Conservation (phyloP, 2,888 invertebrate genomes). For the Chesias legatella region DNA sequence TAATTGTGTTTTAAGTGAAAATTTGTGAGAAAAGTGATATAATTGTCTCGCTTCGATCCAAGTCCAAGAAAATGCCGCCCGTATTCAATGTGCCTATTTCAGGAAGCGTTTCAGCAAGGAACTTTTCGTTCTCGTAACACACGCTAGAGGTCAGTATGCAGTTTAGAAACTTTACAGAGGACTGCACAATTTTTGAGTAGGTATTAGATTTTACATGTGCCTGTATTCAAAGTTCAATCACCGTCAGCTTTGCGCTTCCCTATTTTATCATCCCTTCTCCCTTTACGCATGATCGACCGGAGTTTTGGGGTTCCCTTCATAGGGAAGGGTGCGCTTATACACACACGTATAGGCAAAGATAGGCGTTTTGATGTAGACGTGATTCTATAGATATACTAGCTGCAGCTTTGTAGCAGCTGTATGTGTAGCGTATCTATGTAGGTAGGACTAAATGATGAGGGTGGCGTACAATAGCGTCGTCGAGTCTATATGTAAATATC, state of each 20-base stretch:
- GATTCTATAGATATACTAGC: constrained; percentile 19
- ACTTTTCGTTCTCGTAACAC: constrained; percentile 73
- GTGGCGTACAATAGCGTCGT: background rate
- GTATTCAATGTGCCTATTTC: constrained; percentile 68
- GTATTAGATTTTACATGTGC: constrained; percentile 11
- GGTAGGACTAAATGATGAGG: background rate
- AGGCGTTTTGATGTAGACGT: constrained; percentile 22
- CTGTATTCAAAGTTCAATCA: constrained; percentile 59
- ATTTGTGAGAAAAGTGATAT: constrained; percentile 48
- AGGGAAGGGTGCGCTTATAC: constrained; percentile 65
- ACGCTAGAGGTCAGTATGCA: constrained; percentile 77
- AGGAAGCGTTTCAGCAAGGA: constrained; percentile 75
- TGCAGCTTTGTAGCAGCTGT: background rate
- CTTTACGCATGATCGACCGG: constrained; percentile 81
- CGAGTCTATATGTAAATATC: constrained; percentile 1
- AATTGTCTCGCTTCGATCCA: constrained; percentile 71
- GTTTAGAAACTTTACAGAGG: constrained; percentile 26
- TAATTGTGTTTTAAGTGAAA: constrained; percentile 54
- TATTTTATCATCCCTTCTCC: constrained; percentile 78
- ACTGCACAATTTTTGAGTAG: constrained; percentile 5
- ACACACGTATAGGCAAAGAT: constrained; percentile 30
- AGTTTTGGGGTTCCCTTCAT: constrained; percentile 73
- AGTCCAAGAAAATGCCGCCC: constrained; percentile 69
- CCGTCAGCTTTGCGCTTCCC: constrained; percentile 67
- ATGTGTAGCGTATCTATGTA: background rate